phyloP scores from a whole-genome alignment of 2,888 invertebrate species.

The Lamellibrachia satsuma region DNA sequence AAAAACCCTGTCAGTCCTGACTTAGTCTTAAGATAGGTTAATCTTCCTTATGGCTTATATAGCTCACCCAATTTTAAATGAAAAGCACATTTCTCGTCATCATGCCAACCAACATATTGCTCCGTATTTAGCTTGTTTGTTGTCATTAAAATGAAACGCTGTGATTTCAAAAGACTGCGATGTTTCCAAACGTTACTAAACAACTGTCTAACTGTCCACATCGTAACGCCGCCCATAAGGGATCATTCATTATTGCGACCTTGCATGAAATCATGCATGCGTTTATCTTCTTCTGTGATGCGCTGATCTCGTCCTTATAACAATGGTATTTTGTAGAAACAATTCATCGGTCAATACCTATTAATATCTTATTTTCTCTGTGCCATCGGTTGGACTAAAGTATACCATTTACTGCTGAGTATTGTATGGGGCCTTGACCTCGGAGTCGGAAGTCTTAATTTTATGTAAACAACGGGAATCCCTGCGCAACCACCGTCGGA shows the following conservation, averaged over 20 bases:
- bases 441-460: conserved; percentile 5
- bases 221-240: not conserved
- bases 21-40: too few relatives aligned
- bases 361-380: not conserved
- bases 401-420: not conserved
- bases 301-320: not conserved
- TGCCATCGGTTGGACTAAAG: not conserved
- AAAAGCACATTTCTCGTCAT: not conserved
- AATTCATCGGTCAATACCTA: not conserved
- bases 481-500: not conserved
- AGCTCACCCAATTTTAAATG: not conserved
- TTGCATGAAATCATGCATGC: not conserved
- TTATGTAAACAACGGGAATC: not conserved
- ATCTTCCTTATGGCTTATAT: too few relatives aligned
- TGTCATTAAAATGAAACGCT: not conserved
- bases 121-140: not conserved
- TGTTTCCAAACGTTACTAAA: not conserved
- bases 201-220: not conserved
- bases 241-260: not conserved
- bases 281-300: not conserved
- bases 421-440: not conserved
- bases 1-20: too few relatives aligned
- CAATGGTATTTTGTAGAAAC: not conserved
- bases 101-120: not conserved
- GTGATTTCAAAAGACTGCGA: not conserved